Percentiles rank a stretch among this genome's conserved stretches.
These are phyloP conservation scores for Dallia pectoralis DNA, from an alignment of 2,797 vertebrate genomes.

Conservation along the genomic window DNA sequence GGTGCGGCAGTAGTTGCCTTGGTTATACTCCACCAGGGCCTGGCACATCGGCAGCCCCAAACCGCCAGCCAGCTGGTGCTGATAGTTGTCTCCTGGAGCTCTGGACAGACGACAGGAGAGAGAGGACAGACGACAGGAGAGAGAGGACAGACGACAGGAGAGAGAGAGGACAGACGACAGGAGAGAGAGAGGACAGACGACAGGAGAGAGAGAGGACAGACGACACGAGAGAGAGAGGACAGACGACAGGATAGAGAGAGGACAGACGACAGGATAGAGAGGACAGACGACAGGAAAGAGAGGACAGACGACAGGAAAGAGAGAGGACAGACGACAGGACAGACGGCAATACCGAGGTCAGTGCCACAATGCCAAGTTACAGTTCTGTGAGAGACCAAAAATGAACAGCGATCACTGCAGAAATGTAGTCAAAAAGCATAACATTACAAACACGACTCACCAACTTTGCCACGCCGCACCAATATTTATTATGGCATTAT, in stretches of 20 bases:
- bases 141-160: background rate
- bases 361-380: background rate
- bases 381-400: background rate
- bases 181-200: background rate
- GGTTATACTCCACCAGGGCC: conserved; percentile 84
- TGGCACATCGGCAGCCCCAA: conserved; percentile 87
- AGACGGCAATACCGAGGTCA: background rate
- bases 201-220: too few species aligned
- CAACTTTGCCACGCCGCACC: background rate
- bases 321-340: background rate
- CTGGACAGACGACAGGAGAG: conserved; percentile 62
- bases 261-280: too few species aligned
- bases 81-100: conserved; percentile 77
- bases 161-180: background rate
- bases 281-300: conserved; percentile 31
- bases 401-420: background rate
- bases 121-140: background rate
- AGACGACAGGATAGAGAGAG: too few species aligned
- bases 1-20: conserved; percentile 75
- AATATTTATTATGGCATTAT: background rate
- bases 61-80: conserved; percentile 71
- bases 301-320: background rate
- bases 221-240: too few species aligned
- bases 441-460: background rate
- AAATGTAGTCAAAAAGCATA: background rate